Percentiles rank a stretch among this genome's conserved stretches.
phyloP scores from a whole-genome alignment of 1,140 invertebrate genomes.

The Hestina assimilis region DNA sequence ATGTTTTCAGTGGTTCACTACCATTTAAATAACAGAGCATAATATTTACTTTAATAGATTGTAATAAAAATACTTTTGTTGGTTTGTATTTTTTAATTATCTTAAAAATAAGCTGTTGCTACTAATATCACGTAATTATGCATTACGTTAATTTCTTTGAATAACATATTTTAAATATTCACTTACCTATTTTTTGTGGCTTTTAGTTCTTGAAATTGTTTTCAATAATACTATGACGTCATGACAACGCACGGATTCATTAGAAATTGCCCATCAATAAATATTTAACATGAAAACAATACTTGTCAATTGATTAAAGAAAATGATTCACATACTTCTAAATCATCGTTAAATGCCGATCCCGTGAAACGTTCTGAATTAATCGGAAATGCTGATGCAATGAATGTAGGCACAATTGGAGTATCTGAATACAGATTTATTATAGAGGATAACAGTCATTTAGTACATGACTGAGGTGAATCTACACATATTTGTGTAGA shows the following conservation, averaged over 20 bases:
- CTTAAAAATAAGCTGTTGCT: background rate
- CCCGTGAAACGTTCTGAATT: constrained; percentile 3
- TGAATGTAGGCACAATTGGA: background rate
- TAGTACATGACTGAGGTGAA: background rate
- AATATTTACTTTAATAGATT: too few species aligned
- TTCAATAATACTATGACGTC: background rate
- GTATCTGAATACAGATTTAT: constrained; percentile 5
- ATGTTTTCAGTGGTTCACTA: background rate
- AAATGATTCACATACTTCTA: constrained; percentile 8
- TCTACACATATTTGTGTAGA: background rate
- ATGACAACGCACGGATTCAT: background rate
- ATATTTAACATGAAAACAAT: background rate
- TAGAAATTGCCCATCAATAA: background rate
- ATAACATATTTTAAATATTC: too few species aligned
- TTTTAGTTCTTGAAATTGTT: background rate
- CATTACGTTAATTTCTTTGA: too few species aligned
- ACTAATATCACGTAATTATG: background rate
- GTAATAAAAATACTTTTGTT: too few species aligned
- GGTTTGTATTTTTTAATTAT: too few species aligned
- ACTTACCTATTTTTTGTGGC: background rate
- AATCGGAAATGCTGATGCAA: constrained; percentile 8
- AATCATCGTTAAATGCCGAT: constrained; percentile 3
- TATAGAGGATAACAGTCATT: constrained; percentile 7
- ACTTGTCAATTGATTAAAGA: background rate
- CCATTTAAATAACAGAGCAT: constrained; percentile 1